phyloP scores from a whole-genome alignment of 1,140 invertebrate species.

The Drosophila sulfurigaster region DNA sequence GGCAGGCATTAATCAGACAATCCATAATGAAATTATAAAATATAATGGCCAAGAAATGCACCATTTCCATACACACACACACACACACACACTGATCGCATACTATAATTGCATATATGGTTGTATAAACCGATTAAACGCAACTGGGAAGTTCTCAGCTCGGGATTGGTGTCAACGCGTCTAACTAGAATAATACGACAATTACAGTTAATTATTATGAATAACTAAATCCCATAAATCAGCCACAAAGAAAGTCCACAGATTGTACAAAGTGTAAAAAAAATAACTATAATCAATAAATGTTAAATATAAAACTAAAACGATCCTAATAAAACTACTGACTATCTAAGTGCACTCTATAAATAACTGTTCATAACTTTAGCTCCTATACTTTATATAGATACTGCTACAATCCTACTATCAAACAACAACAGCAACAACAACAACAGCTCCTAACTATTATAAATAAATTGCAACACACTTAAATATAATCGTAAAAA shows the following conservation, averaged over 20 bases:
- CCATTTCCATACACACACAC: constrained; percentile 3
- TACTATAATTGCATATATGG: background rate
- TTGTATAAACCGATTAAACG: constrained; percentile 17
- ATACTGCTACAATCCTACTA: constrained; percentile 6
- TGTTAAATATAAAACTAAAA: constrained; percentile 1
- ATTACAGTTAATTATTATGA: constrained; percentile 71
- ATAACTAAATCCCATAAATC: constrained; percentile 61
- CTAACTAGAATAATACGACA: constrained; percentile 54
- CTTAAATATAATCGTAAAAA: background rate
- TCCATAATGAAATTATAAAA: constrained; percentile 81
- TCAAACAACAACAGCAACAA: background rate
- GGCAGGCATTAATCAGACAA: constrained; percentile 76
- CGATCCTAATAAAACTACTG: background rate
- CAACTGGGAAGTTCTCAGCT: constrained; percentile 66
- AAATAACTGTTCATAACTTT: constrained; percentile 15
- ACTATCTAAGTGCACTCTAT: background rate
- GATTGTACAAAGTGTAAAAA: constrained; percentile 64
- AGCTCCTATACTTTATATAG: constrained; percentile 9
- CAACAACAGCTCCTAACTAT: constrained; percentile 27
- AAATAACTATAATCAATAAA: background rate
- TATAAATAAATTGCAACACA: background rate
- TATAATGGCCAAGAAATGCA: constrained; percentile 47
- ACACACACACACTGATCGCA: constrained; percentile 12
- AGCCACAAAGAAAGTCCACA: constrained; percentile 24
- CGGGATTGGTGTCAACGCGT: constrained; percentile 71